Evolutionary conservation across 2,113 vertebrate species (phyloP), one percentile per base, ranked within the genome.

Genomic region (Anguilla japonica): DNA sequence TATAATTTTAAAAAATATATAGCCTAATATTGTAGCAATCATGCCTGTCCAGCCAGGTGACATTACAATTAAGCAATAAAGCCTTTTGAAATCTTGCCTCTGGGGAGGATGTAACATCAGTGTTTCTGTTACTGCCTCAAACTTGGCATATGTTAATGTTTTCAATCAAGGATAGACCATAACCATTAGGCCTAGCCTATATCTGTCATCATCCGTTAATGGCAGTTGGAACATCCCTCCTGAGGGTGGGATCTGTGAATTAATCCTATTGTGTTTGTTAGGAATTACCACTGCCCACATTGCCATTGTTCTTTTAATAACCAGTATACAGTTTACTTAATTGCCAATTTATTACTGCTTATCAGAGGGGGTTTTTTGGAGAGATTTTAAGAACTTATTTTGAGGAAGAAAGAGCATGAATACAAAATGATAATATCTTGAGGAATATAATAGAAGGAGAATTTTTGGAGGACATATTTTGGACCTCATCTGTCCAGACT

Each of bases 201-300:
- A 15, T 80, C 18, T 29, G 50, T 29, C 41, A 60, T 39, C 13
- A n/a, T 29, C 50, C 2, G 34, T 50, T n/a, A 41, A 41, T 53
- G 57, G 50, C 41, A 46, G 87, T 53, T 22, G 75, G 67, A 50
- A 40, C 16, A 50, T n/a, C 83, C 50, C 75, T 80, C 4, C 39
- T 43, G 26, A 63, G 86, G 60, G 43, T 46, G 26, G 81, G 56
- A 14, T n/a, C 83, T 63, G 57, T 56, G 29, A 83, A 75, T 87
- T 85, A 85, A 87, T 85, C 83, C 83, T 57, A 81, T 81, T 81
- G 85, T 40, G 34, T 81, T 79, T 11, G 46, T 9, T 20, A 40
- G 78, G 46, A 57, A 50, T 84, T 75, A 84, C 29, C 56, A n/a
- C 20, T 41, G 60, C 15, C 34, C 78, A n/a, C 53, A 50, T 53